phyloP scores from a whole-genome alignment of 1,140 invertebrate species.

The Drosophila lowei region DNA sequence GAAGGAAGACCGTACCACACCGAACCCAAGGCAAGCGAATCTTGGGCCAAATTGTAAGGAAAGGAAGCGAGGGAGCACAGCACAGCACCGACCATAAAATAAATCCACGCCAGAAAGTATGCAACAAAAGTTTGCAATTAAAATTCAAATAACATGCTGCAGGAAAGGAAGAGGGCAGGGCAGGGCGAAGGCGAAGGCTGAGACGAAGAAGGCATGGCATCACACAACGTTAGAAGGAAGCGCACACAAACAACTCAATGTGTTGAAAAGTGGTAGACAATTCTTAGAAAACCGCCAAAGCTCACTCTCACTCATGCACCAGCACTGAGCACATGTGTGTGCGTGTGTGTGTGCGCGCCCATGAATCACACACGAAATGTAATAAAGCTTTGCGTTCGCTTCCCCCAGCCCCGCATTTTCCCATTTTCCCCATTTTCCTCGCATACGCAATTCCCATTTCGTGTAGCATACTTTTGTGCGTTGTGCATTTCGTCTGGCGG shows the following conservation, averaged over 20 bases:
- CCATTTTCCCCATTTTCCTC: too few relatives aligned
- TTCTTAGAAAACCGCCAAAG: slow-evolving; percentile 76
- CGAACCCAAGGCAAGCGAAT: not conserved
- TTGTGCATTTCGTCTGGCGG: slow-evolving; percentile 40
- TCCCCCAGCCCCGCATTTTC: not conserved
- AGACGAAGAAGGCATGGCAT: not conserved
- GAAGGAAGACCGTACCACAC: slow-evolving; percentile 2
- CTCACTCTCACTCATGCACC: slow-evolving; percentile 16
- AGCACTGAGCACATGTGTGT: slow-evolving; percentile 3
- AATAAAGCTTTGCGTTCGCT: slow-evolving; percentile 68
- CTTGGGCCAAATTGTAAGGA: slow-evolving; percentile 2
- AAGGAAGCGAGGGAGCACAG: slow-evolving; percentile 37
- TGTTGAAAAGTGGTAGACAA: slow-evolving; percentile 69
- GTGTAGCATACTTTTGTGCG: slow-evolving; percentile 41
- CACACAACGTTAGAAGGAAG: not conserved
- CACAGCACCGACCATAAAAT: slow-evolving; percentile 61
- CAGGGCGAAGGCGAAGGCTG: not conserved
- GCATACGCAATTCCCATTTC: slow-evolving; percentile 37
- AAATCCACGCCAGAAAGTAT: slow-evolving; percentile 70
- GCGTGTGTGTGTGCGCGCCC: slow-evolving; percentile 3
- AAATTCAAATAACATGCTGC: slow-evolving; percentile 80
- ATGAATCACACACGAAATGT: slow-evolving; percentile 68
- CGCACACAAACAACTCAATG: slow-evolving; percentile 59
- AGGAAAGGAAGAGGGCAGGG: not conserved
- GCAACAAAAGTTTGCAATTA: slow-evolving; percentile 80